These are phyloP conservation scores for Saccopteryx leptura DNA, from an alignment of 2,113 vertebrate genomes.

Conservation along the genomic window DNA sequence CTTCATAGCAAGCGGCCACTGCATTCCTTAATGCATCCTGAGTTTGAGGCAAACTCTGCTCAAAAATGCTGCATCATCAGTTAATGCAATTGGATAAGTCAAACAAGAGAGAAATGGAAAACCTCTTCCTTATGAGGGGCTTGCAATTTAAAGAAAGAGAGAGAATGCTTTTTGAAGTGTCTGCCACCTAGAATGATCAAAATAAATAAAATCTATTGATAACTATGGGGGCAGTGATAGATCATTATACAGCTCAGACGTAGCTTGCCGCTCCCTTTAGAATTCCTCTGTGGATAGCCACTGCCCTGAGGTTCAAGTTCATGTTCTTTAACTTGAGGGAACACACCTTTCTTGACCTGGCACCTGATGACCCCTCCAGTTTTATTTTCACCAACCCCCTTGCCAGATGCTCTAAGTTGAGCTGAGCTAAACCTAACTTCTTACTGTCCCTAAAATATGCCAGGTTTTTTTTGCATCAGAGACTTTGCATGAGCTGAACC, in stretches of 20 bases:
- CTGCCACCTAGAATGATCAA: not conserved
- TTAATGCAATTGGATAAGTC: not conserved
- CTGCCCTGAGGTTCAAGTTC: not conserved
- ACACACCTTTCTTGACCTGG: not conserved
- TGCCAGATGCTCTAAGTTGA: not conserved
- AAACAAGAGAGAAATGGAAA: not conserved
- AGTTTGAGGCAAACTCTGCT: not conserved
- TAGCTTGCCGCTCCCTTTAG: not conserved
- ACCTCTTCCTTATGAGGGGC: not conserved
- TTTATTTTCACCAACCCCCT: not conserved
- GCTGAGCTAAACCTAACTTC: not conserved
- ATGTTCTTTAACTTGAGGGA: not conserved
- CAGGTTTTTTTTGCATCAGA: not conserved
- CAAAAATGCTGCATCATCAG: not conserved
- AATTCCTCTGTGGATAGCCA: not conserved
- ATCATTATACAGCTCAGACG: not conserved
- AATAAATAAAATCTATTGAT: not conserved
- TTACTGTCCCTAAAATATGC: not conserved
- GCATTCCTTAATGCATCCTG: not conserved
- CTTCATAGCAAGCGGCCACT: not conserved
- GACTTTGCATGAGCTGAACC: not conserved
- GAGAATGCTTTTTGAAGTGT: not conserved
- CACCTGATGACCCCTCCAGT: not conserved
- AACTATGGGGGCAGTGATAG: too few species aligned
- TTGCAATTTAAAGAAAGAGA: not conserved